Conservation (phyloP, 1,140 invertebrate species). For the Hycleus phaleratus region DNA sequence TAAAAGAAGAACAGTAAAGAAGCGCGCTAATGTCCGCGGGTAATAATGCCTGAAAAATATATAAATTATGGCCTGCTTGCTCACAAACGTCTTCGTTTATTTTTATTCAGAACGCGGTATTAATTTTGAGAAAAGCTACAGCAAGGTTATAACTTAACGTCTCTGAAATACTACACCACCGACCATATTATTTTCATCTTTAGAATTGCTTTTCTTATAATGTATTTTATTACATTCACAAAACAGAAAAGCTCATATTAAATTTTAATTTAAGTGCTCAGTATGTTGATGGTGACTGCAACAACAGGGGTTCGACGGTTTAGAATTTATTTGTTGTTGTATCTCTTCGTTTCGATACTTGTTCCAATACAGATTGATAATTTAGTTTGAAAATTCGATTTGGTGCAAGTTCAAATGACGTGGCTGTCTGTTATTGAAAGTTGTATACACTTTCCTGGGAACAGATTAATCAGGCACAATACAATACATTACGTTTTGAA, state of each 20-base stretch:
- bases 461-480: slow-evolving; percentile 30
- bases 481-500: slow-evolving; percentile 20
- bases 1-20: slow-evolving; percentile 19
- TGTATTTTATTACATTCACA: slow-evolving; percentile 15
- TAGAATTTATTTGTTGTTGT: neutral
- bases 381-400: no score
- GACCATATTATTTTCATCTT: slow-evolving; percentile 16
- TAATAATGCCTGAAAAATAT: slow-evolving; percentile 27
- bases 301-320: neutral
- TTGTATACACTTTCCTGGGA: neutral
- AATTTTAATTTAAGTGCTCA: slow-evolving; percentile 10
- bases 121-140: slow-evolving; percentile 18
- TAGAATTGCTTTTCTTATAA: slow-evolving; percentile 14
- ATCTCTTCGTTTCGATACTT: no score
- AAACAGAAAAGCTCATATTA: slow-evolving; percentile 12
- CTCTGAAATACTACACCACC: slow-evolving; percentile 15
- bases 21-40: slow-evolving; percentile 24
- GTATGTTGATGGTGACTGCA: neutral
- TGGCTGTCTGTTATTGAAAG: no score
- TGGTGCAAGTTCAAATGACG: no score
- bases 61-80: slow-evolving; percentile 23
- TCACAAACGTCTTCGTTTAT: slow-evolving; percentile 18
- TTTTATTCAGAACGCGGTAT: slow-evolving; percentile 19
- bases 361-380: no score
- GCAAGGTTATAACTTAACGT: slow-evolving; percentile 15